Conservation (phyloP, 1,140 invertebrate species). For the Dendroctonus valens region DNA sequence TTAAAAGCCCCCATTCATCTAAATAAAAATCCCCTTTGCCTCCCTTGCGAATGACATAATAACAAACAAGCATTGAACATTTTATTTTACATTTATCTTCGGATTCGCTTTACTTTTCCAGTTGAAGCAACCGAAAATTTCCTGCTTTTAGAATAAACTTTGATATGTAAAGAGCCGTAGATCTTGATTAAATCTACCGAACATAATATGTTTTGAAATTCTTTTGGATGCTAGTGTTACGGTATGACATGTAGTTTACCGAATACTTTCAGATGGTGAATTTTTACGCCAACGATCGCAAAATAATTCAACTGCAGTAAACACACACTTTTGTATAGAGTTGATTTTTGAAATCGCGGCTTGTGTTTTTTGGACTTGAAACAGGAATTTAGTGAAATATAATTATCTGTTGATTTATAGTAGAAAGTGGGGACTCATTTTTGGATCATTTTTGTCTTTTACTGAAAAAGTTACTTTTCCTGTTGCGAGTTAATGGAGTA, state of each 20-base stretch:
- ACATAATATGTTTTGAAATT: conserved; percentile 35
- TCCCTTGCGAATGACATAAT: conserved; percentile 6
- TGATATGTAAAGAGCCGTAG: conserved; percentile 32
- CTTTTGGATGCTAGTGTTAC: conserved; percentile 30
- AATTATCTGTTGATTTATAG: too few relatives aligned
- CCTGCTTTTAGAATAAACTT: conserved; percentile 33
- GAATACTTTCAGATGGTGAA: conserved; percentile 13
- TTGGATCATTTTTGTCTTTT: too few relatives aligned
- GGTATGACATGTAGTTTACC: conserved; percentile 26
- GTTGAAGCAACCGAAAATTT: conserved; percentile 31
- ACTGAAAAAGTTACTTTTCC: too few relatives aligned
- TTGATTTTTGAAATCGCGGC: too few relatives aligned
- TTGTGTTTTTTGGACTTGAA: too few relatives aligned
- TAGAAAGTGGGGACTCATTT: too few relatives aligned
- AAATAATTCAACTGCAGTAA: background rate
- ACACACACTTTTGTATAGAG: too few relatives aligned
- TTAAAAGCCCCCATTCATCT: background rate
- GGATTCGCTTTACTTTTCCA: conserved; percentile 31
- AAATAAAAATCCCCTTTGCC: background rate
- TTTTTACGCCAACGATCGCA: conserved; percentile 13
- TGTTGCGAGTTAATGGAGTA: too few relatives aligned
- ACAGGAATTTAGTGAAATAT: background rate
- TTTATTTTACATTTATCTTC: conserved; percentile 31
- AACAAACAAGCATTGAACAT: conserved; percentile 25
- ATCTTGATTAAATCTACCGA: conserved; percentile 35